Base-by-base conservation (phyloP, 2,888 invertebrate species). In the Phragmatobia fuliginosa region DNA sequence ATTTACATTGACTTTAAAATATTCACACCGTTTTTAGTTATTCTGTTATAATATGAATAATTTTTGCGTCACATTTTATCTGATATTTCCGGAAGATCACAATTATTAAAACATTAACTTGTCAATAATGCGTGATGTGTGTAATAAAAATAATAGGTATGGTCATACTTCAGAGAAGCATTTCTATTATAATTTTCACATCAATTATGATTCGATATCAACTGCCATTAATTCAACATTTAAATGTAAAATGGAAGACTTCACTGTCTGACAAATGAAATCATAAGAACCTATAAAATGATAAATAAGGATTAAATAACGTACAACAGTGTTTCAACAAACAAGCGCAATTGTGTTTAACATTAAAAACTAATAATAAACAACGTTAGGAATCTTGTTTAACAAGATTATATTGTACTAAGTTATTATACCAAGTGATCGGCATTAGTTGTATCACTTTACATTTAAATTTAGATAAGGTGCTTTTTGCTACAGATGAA, bases 141-240 rank as follows among this genome's bases (percentile, higher is more conserved):
- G 49, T 38, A 38, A 14, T n/a, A n/a, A 33, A 33, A 6, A 33
- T 21, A 7, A 56, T 8, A 14, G 21, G 59, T 33, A 33, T 25
- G 10, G 25, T n/a, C 16, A 56, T 5, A 56, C 14, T 14, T 5
- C 16, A 28, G 5, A 56, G 14, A 56, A 56, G 14, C 6, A 32
- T 32, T n/a, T 59, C n/a, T 36, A 60, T 36, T 60, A 60, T 25
- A 60, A 60, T 36, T n/a, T 36, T 36, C 36, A 36, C 36, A 33
- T 36, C 36, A 60, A 60, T 36, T 33, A 60, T n/a, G 36, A 10
- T 36, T 8, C 36, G 36, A 36, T 36, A 6, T 70, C 72, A 68
- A 72, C 56, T 69, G 74, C 74, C 69, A 59, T 65, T 67, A 72
- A 78, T n/a, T n/a, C n/a, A n/a, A n/a, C n/a, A n/a, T n/a, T n/a